Base-by-base conservation (phyloP, 2,797 vertebrate species). In the Onychomys leucogaster region DNA sequence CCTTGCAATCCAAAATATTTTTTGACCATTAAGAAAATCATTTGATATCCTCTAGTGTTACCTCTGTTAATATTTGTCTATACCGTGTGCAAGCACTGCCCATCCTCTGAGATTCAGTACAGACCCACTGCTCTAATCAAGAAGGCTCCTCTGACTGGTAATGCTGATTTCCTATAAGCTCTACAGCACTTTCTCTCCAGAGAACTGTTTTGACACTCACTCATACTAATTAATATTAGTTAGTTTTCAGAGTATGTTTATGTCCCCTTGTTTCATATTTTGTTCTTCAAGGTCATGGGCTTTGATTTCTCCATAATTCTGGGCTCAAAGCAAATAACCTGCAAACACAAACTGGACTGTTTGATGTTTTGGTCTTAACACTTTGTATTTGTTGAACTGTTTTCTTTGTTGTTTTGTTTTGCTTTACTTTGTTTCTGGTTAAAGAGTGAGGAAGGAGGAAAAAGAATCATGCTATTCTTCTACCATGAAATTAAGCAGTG, bases 11-110 rank as follows among this genome's bases (percentile, higher is more conserved):
- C n/a, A 71, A 17, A 34, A 7, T 43, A 16, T 16, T 87, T 63
- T 46, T 25, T 65, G 0, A 52, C 23, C 2, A 19, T 13, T 21
- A 37, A 89, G 63, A 75, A 34, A 29, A 37, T 75, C 29, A 8
- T 59, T 25, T 14, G 16, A 5, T 16, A 37, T 59, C 87, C 23
- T 89, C 1, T 61, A 27, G 13, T 46, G 5, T 59, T 65, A 5
- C 4, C n/a, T 93, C 29, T 81, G 17, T 6, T 65, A 82, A 37
- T 13, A 17, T 82, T 52, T 12, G 29, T 57, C 27, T 84, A 61
- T 5, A 32, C 0, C n/a, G 41, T 55, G 34, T 37, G 3, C 1
- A n/a, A 25, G 0, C 14, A 16, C 7, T 63, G 32, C 0, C 17
- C 11, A 7, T 37, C 34, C 3, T 46, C 9, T 2, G 16, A 90